These are phyloP conservation scores for Athene cunicularia DNA, from an alignment of 2,113 vertebrate genomes.

Conservation along the genomic window DNA sequence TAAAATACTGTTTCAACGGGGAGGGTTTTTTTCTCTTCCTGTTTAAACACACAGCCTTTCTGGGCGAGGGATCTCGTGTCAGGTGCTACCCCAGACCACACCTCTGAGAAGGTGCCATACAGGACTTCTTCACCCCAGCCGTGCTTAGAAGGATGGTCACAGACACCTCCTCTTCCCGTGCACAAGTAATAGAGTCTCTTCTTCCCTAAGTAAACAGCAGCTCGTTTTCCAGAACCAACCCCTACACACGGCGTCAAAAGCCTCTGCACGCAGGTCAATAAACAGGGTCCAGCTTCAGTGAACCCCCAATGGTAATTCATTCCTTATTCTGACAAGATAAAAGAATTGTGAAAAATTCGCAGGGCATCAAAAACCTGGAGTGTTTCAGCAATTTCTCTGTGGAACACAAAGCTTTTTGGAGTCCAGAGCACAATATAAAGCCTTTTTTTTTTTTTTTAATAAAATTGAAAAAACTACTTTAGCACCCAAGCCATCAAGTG, in stretches of 20 bases:
- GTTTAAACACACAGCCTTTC: neutral
- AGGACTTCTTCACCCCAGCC: neutral
- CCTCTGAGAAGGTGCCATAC: neutral
- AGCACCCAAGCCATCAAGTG: neutral
- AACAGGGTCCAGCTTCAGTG: neutral
- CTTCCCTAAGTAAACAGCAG: neutral
- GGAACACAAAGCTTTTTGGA: neutral
- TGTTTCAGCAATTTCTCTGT: neutral
- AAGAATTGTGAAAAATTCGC: neutral
- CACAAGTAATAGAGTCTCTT: neutral
- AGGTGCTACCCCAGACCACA: too few relatives aligned
- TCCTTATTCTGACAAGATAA: neutral
- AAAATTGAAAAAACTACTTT: neutral
- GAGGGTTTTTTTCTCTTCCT: too few relatives aligned
- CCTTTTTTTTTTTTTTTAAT: neutral
- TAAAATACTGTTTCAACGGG: neutral
- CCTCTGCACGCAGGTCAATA: neutral
- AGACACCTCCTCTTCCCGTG: neutral
- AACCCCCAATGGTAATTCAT: accelerated
- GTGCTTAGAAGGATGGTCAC: neutral
- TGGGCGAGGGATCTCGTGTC: neutral
- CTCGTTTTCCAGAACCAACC: neutral
- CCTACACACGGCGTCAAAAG: neutral
- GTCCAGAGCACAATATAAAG: neutral
- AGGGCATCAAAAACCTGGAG: neutral